Percentiles rank a stretch among this genome's conserved stretches.
These are phyloP conservation scores for Galendromus occidentalis DNA, from an alignment of 1,140 invertebrate species.

Conservation along the genomic window DNA sequence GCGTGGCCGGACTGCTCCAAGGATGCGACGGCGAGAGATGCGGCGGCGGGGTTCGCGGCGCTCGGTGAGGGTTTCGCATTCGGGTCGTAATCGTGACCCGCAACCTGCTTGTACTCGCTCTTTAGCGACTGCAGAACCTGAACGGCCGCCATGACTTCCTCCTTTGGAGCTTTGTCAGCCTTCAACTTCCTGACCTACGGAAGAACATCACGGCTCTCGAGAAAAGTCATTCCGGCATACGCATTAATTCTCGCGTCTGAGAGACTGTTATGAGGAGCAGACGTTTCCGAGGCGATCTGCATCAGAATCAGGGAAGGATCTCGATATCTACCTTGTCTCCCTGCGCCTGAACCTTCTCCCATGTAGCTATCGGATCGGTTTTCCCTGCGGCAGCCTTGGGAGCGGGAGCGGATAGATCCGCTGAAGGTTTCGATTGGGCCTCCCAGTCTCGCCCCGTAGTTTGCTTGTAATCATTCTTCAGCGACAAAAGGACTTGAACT, in stretches of 20 bases:
- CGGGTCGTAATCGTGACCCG: slow-evolving; percentile 10
- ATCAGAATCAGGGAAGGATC: too few relatives aligned
- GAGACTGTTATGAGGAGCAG: too few relatives aligned
- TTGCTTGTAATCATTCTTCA: slow-evolving; percentile 15
- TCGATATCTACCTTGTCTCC: slow-evolving; percentile 22
- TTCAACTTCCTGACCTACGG: slow-evolving; percentile 16
- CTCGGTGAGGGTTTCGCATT: background rate
- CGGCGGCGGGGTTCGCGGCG: background rate
- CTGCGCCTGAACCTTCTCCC: slow-evolving; percentile 22
- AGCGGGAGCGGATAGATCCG: background rate
- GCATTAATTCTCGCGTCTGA: too few relatives aligned
- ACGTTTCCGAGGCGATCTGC: too few relatives aligned
- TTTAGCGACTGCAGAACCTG: slow-evolving; percentile 42
- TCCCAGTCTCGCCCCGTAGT: slow-evolving; percentile 39
- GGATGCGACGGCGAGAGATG: too few relatives aligned
- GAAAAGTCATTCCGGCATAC: too few relatives aligned
- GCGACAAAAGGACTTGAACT: background rate
- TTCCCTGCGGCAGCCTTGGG: background rate
- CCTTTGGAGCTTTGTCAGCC: slow-evolving; percentile 18
- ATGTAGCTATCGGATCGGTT: slow-evolving; percentile 13
- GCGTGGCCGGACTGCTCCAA: too few relatives aligned
- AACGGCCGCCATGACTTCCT: slow-evolving; percentile 37
- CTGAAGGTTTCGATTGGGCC: slow-evolving; percentile 17
- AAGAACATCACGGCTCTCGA: too few relatives aligned
- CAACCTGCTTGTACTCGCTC: slow-evolving; percentile 35